Percentiles rank a stretch among this genome's conserved stretches.
These are phyloP conservation scores for Drosophila macrospina DNA, from an alignment of 2,888 invertebrate genomes.

Conservation along the genomic window DNA sequence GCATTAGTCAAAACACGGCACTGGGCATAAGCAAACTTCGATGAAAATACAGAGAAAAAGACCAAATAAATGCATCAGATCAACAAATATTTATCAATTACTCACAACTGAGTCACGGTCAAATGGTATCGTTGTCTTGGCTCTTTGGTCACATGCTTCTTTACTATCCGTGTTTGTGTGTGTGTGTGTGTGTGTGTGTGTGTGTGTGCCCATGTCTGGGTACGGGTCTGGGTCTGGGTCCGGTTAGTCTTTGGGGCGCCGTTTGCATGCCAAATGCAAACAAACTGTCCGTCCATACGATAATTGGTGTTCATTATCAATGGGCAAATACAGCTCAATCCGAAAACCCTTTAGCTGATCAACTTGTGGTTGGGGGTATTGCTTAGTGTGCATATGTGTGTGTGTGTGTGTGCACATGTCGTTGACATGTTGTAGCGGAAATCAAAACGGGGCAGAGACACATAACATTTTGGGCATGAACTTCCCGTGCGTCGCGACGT, in stretches of 20 bases:
- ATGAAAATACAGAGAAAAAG: slow-evolving; percentile 19
- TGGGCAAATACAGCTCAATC: slow-evolving; percentile 75
- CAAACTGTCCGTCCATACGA: slow-evolving; percentile 43
- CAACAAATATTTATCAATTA: slow-evolving; percentile 72
- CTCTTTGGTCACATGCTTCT: slow-evolving; percentile 37
- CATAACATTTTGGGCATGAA: slow-evolving; percentile 62
- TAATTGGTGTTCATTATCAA: slow-evolving; percentile 79
- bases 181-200: slow-evolving; percentile 2
- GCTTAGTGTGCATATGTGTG: neutral
- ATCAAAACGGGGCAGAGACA: slow-evolving; percentile 58
- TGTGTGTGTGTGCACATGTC: slow-evolving; percentile 24
- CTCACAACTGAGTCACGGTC: slow-evolving; percentile 77
- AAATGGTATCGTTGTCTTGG: slow-evolving; percentile 37
- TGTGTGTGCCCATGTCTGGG: slow-evolving; percentile 5
- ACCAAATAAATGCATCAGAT: slow-evolving; percentile 58
- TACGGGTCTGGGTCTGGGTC: slow-evolving; percentile 14
- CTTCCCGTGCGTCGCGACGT: slow-evolving; percentile 62
- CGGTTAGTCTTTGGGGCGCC: slow-evolving; percentile 55
- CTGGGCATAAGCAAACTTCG: slow-evolving; percentile 31
- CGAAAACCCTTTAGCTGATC: slow-evolving; percentile 70
- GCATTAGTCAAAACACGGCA: slow-evolving; percentile 48
- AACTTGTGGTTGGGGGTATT: neutral
- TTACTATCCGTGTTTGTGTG: neutral
- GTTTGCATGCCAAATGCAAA: slow-evolving; percentile 63
- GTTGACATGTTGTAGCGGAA: slow-evolving; percentile 64